phyloP scores from a whole-genome alignment of 2,888 invertebrate species.

The Electrophaes corylata region DNA sequence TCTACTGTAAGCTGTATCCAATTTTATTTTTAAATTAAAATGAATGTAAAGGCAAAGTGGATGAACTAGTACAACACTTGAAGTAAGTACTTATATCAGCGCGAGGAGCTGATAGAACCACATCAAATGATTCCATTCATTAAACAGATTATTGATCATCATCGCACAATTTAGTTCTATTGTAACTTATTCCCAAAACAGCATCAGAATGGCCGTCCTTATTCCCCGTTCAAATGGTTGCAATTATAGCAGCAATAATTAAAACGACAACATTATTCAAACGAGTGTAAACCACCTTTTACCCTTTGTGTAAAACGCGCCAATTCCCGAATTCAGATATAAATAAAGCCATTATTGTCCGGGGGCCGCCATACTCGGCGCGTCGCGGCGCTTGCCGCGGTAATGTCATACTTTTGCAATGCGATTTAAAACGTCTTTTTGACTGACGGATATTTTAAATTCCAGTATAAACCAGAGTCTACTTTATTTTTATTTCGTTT shows the following conservation, averaged over 20 bases:
- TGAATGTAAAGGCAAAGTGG: too few relatives aligned
- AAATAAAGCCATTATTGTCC: slow-evolving; percentile 37
- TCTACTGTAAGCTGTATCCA: too few relatives aligned
- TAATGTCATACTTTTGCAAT: neutral
- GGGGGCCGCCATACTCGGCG: neutral
- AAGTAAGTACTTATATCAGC: neutral
- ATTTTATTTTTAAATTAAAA: too few relatives aligned
- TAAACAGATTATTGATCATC: neutral
- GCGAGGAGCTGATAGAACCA: neutral
- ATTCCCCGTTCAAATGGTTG: slow-evolving; percentile 21
- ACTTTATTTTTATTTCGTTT: neutral
- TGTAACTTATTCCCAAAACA: slow-evolving; percentile 8
- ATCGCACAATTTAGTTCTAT: neutral
- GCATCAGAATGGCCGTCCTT: slow-evolving; percentile 8
- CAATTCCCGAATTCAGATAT: slow-evolving; percentile 38
- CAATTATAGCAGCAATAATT: slow-evolving; percentile 23
- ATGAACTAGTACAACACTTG: too few relatives aligned
- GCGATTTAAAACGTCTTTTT: neutral
- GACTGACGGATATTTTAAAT: slow-evolving; percentile 1
- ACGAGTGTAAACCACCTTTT: slow-evolving; percentile 29
- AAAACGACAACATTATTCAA: slow-evolving; percentile 32
- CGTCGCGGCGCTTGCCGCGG: neutral
- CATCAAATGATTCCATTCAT: neutral
- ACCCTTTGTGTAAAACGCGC: slow-evolving; percentile 29
- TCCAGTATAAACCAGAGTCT: neutral